phyloP scores from a whole-genome alignment of 2,888 invertebrate genomes.

The Adineta ricciae region DNA sequence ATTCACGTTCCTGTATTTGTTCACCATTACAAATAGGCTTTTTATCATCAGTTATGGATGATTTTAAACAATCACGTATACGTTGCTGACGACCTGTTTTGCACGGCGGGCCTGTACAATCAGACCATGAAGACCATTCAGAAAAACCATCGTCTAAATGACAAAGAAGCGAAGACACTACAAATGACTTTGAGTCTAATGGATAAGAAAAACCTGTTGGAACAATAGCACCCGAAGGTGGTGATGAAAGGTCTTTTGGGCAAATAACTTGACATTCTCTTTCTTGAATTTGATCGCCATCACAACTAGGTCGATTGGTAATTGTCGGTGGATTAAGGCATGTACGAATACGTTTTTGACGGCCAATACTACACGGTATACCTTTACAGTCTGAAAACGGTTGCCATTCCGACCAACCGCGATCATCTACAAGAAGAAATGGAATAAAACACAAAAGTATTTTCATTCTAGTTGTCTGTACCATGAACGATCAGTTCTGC shows the following conservation, averaged over 20 bases:
- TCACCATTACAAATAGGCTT: neutral
- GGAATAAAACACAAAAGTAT: neutral
- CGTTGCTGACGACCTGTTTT: conserved; percentile 4
- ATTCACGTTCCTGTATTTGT: neutral
- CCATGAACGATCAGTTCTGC: conserved; percentile 23
- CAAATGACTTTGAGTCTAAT: neutral
- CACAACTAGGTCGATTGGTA: conserved; percentile 27
- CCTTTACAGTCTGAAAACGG: conserved; percentile 27
- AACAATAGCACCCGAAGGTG: neutral
- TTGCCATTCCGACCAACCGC: conserved; percentile 28
- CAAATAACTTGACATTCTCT: conserved; percentile 21
- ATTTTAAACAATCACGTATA: neutral
- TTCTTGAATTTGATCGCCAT: conserved; percentile 25
- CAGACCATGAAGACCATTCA: neutral
- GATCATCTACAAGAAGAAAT: neutral
- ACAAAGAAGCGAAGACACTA: neutral
- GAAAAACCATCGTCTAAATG: neutral
- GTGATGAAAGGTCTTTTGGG: neutral
- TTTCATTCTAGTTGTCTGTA: neutral
- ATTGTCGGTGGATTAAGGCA: conserved; percentile 29
- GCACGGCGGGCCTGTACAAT: neutral
- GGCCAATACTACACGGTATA: conserved; percentile 28
- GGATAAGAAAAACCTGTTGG: neutral
- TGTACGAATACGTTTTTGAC: conserved; percentile 24
- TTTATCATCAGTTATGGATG: neutral